Conservation (phyloP, 2,797 vertebrate genomes). For the Smutsia temminckii region DNA sequence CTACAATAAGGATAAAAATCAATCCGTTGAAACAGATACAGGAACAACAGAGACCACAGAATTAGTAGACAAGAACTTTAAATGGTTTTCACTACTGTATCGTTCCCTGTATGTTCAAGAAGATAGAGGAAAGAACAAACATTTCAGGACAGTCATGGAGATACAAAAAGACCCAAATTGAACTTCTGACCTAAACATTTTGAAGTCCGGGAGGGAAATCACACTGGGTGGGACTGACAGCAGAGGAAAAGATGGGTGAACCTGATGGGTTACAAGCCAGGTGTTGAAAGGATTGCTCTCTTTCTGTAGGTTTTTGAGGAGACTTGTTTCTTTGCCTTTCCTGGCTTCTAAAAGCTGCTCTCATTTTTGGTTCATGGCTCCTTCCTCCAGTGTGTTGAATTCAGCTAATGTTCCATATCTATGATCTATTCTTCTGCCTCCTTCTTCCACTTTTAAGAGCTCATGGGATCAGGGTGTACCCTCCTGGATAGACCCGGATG, state of each 20-base stretch:
- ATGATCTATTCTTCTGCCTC: not conserved
- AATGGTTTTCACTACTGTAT: not conserved
- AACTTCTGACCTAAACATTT: not conserved
- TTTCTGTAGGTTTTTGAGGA: not conserved
- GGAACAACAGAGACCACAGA: not conserved
- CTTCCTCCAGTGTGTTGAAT: not conserved
- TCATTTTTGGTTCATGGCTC: not conserved
- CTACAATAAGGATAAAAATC: not conserved
- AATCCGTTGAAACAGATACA: not conserved
- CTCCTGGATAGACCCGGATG: not conserved
- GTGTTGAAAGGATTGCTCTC: not conserved
- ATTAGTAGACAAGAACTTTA: not conserved
- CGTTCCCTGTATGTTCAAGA: not conserved
- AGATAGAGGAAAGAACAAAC: not conserved
- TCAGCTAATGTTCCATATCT: not conserved
- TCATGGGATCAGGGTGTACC: not conserved
- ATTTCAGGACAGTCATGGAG: not conserved
- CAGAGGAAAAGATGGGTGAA: not conserved
- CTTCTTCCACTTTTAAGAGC: not conserved
- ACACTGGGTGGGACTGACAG: not conserved
- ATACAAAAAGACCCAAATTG: not conserved
- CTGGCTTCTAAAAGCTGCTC: not conserved
- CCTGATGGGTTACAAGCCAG: not conserved
- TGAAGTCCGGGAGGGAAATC: not conserved
- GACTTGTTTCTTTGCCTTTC: not conserved